Conservation (phyloP, 2,888 invertebrate genomes). For the Dryomyza anilis region DNA sequence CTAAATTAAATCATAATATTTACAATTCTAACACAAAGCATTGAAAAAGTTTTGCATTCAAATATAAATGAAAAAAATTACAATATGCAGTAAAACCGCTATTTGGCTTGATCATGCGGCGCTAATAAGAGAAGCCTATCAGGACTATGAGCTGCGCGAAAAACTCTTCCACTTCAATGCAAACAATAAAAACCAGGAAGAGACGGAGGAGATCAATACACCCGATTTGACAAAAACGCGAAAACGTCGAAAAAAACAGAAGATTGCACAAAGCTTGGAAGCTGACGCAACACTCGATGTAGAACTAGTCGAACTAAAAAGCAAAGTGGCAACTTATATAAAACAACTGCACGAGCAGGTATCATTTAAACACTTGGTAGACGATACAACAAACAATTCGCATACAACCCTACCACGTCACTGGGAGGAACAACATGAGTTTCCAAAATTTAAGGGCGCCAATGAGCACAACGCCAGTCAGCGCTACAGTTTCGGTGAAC, state of each 20-base stretch:
- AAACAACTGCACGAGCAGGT: not conserved
- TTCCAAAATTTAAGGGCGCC: conserved; percentile 64
- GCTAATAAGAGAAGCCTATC: conserved; percentile 45
- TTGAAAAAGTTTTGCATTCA: too few relatives aligned
- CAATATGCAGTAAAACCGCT: conserved; percentile 35
- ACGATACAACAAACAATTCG: not conserved
- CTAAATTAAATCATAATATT: too few relatives aligned
- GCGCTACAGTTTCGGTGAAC: conserved; percentile 52
- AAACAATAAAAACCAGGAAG: conserved; percentile 19
- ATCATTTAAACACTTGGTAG: not conserved
- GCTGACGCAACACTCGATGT: not conserved
- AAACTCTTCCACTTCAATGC: conserved; percentile 46
- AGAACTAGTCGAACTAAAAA: not conserved
- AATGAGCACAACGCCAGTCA: conserved; percentile 65
- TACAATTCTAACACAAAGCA: too few relatives aligned
- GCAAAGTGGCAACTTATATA: conserved; percentile 19
- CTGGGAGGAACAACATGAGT: conserved; percentile 48
- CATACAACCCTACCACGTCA: conserved; percentile 35
- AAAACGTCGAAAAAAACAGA: conserved; percentile 9
- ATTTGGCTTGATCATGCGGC: conserved; percentile 47
- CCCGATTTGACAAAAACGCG: not conserved
- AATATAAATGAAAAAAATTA: conserved; percentile 43
- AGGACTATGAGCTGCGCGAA: conserved; percentile 38
- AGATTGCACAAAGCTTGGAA: not conserved
- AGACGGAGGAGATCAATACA: conserved; percentile 30